Conservation (phyloP, 1,140 invertebrate species). For the Caenorhabditis inopinata region DNA sequence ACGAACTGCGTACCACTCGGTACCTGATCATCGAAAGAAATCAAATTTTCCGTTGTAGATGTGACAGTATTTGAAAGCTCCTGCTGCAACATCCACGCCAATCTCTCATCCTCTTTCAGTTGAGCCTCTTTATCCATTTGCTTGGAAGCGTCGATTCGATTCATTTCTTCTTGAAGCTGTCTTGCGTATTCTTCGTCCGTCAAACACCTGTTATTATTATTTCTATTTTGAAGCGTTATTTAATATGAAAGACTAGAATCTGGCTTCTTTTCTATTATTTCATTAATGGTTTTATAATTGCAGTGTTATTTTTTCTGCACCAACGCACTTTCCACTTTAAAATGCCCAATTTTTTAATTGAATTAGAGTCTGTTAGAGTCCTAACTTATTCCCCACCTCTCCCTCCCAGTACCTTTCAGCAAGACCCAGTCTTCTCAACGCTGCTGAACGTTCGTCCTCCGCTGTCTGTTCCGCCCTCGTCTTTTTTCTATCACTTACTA, state of each 20-base stretch:
- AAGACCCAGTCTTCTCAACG: not conserved
- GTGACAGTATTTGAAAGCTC: not conserved
- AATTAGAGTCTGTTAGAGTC: no score
- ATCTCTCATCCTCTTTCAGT: not conserved
- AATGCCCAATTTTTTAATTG: no score
- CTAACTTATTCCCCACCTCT: no score
- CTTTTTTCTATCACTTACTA: conserved; percentile 21
- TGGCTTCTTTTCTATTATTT: no score
- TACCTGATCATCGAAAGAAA: conserved; percentile 8
- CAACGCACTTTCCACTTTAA: no score
- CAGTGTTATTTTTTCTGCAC: no score
- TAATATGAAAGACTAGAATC: no score
- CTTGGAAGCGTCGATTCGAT: not conserved
- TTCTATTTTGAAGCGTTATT: no score
- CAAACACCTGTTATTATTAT: not conserved
- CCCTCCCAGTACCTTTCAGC: not conserved
- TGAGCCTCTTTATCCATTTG: conserved; percentile 25
- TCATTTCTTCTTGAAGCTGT: conserved; percentile 15
- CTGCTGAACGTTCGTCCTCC: not conserved
- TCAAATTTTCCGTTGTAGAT: not conserved
- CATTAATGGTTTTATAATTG: no score
- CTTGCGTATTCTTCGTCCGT: not conserved
- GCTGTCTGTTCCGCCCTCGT: not conserved
- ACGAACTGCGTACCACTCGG: not conserved
- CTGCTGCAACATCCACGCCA: not conserved